A percentile compares a stretch with the other conserved stretches of the same genome.
Evolutionary conservation across 2,888 invertebrate genomes (phyloP).

Genomic region (Palloptera scutellata): DNA sequence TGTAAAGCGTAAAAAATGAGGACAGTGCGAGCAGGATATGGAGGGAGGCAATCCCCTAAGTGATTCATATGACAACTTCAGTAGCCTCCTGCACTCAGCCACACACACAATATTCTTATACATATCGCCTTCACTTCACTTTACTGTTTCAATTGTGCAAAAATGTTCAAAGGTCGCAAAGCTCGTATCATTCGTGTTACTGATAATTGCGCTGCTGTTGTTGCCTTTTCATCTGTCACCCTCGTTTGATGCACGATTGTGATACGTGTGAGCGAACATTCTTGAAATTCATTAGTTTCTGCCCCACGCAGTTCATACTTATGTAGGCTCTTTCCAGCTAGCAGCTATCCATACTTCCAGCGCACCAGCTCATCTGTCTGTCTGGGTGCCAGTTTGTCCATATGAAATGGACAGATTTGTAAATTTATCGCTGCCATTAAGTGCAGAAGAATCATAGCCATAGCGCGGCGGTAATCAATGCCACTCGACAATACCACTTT

Average conservation of each 20-base stretch:
- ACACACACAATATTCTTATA: not conserved
- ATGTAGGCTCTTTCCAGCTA: slow-evolving; percentile 22
- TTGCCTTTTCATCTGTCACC: not conserved
- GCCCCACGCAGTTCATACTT: not conserved
- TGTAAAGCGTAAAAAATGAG: no score
- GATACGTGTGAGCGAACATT: not conserved
- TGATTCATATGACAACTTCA: slow-evolving; percentile 21
- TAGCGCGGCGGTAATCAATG: not conserved
- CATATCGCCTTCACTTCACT: not conserved
- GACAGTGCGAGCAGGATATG: no score
- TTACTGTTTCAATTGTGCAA: slow-evolving; percentile 25
- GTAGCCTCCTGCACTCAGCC: not conserved
- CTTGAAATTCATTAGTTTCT: not conserved
- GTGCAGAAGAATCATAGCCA: slow-evolving; percentile 27
- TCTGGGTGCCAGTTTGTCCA: slow-evolving; percentile 9
- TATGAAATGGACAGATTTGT: slow-evolving; percentile 32
- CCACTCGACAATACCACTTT: slow-evolving; percentile 13
- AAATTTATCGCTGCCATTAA: slow-evolving; percentile 37
- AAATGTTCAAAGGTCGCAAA: slow-evolving; percentile 22
- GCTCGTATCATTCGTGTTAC: not conserved
- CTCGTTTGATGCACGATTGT: slow-evolving; percentile 1
- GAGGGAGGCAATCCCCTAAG: not conserved
- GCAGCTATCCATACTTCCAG: slow-evolving; percentile 20
- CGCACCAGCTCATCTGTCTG: slow-evolving; percentile 9
- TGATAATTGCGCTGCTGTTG: not conserved